Percentiles rank a stretch among this genome's conserved stretches.
Conservation (phyloP, 2,113 vertebrate species). For the Erythrocercus mccallii region DNA sequence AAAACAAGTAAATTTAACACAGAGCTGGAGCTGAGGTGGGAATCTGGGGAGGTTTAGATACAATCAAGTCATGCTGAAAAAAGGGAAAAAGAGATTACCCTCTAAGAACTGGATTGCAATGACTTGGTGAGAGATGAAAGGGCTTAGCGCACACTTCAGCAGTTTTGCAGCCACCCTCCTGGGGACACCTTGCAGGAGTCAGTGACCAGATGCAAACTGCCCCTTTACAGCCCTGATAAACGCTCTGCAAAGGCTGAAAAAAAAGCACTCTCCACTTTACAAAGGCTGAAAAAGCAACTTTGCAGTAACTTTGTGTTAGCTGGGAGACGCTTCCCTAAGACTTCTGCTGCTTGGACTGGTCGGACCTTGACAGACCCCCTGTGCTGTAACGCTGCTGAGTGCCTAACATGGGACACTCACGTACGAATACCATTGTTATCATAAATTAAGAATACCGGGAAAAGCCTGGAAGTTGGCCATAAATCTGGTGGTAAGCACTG, state of each 20-base stretch:
- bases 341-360: neutral
- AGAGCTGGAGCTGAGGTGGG: neutral
- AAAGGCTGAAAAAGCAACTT: neutral
- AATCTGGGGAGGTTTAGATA: neutral
- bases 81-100: neutral
- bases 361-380: neutral
- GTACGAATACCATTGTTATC: neutral
- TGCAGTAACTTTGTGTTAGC: neutral
- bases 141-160: neutral
- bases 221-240: neutral
- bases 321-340: neutral
- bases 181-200: neutral
- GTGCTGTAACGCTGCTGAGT: neutral
- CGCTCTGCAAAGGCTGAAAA: neutral
- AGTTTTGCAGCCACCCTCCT: neutral
- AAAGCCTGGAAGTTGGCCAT: conserved; percentile 7
- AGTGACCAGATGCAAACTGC: neutral
- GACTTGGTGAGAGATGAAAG: neutral
- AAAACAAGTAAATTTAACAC: neutral
- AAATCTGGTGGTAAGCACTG: neutral
- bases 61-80: neutral
- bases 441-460: neutral
- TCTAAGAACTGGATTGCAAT: neutral
- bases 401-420: rapidly evolving
- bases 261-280: neutral